phyloP scores from a whole-genome alignment of 2,888 invertebrate genomes.

The Orthosia incerta region DNA sequence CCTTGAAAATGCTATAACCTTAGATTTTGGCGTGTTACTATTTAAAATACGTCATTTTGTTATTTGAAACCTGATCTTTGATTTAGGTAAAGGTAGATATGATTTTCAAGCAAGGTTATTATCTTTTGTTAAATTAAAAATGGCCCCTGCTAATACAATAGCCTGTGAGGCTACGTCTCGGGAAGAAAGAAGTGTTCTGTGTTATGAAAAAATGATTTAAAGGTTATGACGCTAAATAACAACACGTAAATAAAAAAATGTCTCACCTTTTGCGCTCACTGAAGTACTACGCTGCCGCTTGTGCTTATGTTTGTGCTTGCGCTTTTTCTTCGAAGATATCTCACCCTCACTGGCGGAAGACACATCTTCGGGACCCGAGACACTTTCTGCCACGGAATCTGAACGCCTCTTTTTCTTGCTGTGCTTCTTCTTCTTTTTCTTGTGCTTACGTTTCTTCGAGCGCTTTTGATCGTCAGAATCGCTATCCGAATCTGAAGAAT shows the following conservation, averaged over 20 bases:
- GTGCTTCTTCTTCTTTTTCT: slow-evolving; percentile 90
- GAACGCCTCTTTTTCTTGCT: slow-evolving; percentile 85
- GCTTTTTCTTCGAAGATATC: slow-evolving; percentile 84
- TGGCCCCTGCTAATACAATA: no score
- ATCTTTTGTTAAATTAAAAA: no score
- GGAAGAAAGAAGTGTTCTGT: no score
- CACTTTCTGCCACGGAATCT: slow-evolving; percentile 77
- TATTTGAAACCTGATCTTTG: no score
- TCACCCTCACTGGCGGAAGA: slow-evolving; percentile 85
- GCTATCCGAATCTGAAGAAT: slow-evolving; percentile 85
- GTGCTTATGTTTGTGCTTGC: slow-evolving; percentile 86
- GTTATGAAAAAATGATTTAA: no score
- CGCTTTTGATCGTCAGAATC: slow-evolving; percentile 85
- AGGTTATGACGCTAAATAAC: background rate
- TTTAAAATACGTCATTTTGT: no score
- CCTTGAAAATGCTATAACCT: no score
- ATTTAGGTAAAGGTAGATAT: no score
- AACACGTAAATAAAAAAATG: slow-evolving; percentile 4
- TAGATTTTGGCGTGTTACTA: no score
- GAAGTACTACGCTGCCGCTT: slow-evolving; percentile 81
- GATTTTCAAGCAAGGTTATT: no score
- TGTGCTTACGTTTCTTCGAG: slow-evolving; percentile 87
- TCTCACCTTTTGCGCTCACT: slow-evolving; percentile 78
- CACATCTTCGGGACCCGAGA: slow-evolving; percentile 74
- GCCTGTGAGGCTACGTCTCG: no score